phyloP scores from a whole-genome alignment of 2,797 vertebrate genomes.

The Sebastes itinus region DNA sequence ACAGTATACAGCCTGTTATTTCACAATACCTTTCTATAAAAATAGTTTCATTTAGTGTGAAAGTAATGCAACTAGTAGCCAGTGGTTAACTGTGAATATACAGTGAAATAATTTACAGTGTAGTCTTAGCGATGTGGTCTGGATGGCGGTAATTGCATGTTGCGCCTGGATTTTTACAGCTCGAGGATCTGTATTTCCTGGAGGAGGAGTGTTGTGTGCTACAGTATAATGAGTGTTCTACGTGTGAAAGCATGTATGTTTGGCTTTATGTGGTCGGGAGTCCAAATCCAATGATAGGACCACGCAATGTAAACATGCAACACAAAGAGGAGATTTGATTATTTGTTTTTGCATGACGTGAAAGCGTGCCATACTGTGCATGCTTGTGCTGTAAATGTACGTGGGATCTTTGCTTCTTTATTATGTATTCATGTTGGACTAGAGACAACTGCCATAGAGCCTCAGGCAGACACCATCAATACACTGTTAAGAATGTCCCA shows the following conservation, averaged over 20 bases:
- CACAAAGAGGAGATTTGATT: neutral
- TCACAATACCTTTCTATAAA: too few species aligned
- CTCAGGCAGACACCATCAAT: conserved; percentile 16
- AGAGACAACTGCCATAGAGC: conserved; percentile 5
- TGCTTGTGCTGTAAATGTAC: neutral
- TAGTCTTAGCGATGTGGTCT: neutral
- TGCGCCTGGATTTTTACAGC: conserved; percentile 25
- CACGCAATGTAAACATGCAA: neutral
- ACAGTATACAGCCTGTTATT: too few species aligned
- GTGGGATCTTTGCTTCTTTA: neutral
- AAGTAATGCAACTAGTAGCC: too few species aligned
- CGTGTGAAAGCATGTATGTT: conserved; percentile 19
- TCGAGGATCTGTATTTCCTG: conserved; percentile 39
- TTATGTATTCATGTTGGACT: neutral
- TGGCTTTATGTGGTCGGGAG: conserved; percentile 1
- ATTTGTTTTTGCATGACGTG: neutral
- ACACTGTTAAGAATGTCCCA: too few species aligned
- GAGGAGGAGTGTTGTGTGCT: neutral
- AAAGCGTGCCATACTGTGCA: neutral
- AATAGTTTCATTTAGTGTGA: too few species aligned
- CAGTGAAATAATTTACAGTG: neutral
- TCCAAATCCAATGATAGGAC: conserved; percentile 1
- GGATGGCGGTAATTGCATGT: conserved; percentile 17
- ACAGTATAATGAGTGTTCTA: conserved; percentile 6
- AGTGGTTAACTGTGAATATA: too few species aligned